phyloP scores from a whole-genome alignment of 2,888 invertebrate genomes.

The Agonopterix alstromeriana region DNA sequence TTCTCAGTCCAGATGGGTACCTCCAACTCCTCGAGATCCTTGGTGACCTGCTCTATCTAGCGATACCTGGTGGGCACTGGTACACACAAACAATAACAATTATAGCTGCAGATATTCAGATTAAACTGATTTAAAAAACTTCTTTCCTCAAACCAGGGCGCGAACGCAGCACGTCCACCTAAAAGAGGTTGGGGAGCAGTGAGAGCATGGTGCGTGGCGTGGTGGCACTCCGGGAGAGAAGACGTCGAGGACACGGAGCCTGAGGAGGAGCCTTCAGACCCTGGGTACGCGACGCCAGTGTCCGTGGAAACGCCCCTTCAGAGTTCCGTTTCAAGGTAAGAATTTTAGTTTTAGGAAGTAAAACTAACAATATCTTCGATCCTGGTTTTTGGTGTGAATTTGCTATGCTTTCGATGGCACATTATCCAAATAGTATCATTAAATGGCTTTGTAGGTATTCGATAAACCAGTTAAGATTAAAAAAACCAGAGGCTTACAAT shows the following conservation, averaged over 20 bases:
- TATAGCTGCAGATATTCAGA: neutral
- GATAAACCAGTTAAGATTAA: too few species aligned
- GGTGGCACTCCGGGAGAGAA: slow-evolving; percentile 93
- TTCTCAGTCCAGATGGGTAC: too few species aligned
- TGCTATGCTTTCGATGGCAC: too few species aligned
- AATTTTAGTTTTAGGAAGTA: neutral
- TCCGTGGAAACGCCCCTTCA: slow-evolving; percentile 92
- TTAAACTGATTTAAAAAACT: neutral
- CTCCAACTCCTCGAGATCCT: too few species aligned
- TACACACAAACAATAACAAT: too few species aligned
- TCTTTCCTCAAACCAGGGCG: slow-evolving; percentile 22
- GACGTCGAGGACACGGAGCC: slow-evolving; percentile 88
- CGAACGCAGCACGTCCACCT: slow-evolving; percentile 31
- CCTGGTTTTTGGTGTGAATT: too few species aligned
- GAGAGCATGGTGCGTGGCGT: slow-evolving; percentile 89
- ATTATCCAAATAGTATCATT: too few species aligned
- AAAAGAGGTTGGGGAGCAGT: slow-evolving; percentile 73
- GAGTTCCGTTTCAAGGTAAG: slow-evolving; percentile 87
- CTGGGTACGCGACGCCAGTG: slow-evolving; percentile 86
- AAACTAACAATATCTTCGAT: too few species aligned
- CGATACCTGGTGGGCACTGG: too few species aligned
- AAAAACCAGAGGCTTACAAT: too few species aligned
- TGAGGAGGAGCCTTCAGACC: slow-evolving; percentile 86
- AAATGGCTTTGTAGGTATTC: too few species aligned
- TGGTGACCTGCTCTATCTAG: too few species aligned